Base-by-base conservation (phyloP, 1,140 invertebrate genomes). In the Calliopsis andreniformis region DNA sequence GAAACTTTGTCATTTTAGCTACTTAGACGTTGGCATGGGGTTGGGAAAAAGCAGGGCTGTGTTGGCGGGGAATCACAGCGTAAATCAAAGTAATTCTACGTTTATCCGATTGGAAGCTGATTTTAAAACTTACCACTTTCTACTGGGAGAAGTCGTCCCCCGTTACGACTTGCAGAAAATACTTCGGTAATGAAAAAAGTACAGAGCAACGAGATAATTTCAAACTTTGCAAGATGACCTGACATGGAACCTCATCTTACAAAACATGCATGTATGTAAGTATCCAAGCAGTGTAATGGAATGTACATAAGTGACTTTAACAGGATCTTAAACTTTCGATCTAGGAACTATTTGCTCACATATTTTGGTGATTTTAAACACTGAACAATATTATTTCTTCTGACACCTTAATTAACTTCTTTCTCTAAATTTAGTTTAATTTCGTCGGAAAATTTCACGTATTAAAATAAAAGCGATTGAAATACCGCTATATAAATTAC, bases 51-150 rank as follows among this genome's bases (percentile, higher is more conserved):
- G 70, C 70, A 76, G 42, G 67, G 45, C 55, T 62, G 45, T 76
- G 79, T 80, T 63, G 78, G 39, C 70, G 47, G 45, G 39, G 77
- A 83, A 83, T 86, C 78, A 80, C 80, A 51, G 53, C 68, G 49
- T 72, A 78, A 82, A 85, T 81, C 83, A 79, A 67, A 76, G 69
- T 76, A 85, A 85, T 85, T 85, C 58, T 53, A 53, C 73, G 76
- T 79, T 85, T 77, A 85, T 85, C 72, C 72, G 69, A 85, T 85
- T 69, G 70, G 70, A 81, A 82, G 76, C 53, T 78, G 69, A 86
- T 80, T 77, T 82, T 79, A 75, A 85, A 85, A 85, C 79, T 84
- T 84, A 73, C 73, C 79, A 82, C 82, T 85, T 72, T 69, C 64
- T 35, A 61, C 70, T 45, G 55, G 62, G 39, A 18, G 80, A 73